Conservation (phyloP, 2,888 invertebrate species). For the Pristionchus exspectatus region DNA sequence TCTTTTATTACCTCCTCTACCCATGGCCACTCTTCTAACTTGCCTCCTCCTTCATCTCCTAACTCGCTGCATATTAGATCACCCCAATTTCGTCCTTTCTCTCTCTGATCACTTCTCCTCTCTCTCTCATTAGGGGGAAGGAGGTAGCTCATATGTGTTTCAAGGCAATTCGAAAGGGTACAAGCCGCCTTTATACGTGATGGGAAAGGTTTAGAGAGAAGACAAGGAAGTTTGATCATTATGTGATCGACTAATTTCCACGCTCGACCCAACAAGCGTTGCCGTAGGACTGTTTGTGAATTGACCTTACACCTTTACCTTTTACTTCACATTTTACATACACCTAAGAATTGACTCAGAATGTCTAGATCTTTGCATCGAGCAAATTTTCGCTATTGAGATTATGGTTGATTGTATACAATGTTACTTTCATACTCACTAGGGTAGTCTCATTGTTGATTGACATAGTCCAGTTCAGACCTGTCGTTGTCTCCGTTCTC, state of each 20-base stretch:
- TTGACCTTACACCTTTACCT: too few relatives aligned
- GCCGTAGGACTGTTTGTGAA: too few relatives aligned
- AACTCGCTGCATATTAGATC: conserved; percentile 20
- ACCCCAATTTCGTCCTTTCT: not conserved
- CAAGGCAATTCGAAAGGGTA: conserved; percentile 14
- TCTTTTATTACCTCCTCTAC: conserved; percentile 41
- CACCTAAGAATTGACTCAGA: too few relatives aligned
- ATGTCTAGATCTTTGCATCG: too few relatives aligned
- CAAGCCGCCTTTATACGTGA: not conserved
- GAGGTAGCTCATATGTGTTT: conserved; percentile 2
- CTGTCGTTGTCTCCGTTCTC: not conserved
- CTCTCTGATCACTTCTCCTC: not conserved
- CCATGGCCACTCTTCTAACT: conserved; percentile 27
- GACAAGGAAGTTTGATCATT: not conserved
- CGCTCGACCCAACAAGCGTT: too few relatives aligned
- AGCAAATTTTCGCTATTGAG: too few relatives aligned
- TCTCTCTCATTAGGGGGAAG: not conserved
- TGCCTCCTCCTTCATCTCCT: not conserved
- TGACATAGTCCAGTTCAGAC: not conserved
- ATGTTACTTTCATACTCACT: not conserved
- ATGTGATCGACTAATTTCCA: not conserved
- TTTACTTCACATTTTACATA: too few relatives aligned
- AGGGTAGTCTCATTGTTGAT: not conserved
- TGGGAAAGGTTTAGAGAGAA: not conserved
- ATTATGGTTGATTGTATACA: not conserved